A percentile compares a stretch with the other conserved stretches of the same genome.
phyloP scores from a whole-genome alignment of 2,888 invertebrate species.

The Conistra vaccinii region DNA sequence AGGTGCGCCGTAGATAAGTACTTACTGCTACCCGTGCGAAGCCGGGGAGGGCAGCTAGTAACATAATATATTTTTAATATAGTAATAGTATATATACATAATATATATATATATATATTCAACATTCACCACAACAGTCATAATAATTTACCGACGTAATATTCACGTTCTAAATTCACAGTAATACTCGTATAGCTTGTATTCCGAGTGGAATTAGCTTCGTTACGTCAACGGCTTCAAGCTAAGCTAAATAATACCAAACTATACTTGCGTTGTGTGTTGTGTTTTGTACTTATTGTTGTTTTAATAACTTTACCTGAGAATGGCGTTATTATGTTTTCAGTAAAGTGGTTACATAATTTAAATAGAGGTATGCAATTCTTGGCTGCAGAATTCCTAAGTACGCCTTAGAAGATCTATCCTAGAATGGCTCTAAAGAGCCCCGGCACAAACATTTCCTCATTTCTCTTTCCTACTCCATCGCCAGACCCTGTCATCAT shows the following conservation, averaged over 20 bases:
- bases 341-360: neutral
- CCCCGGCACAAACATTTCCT: too few relatives aligned
- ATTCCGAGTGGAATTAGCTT: conserved; percentile 15
- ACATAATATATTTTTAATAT: too few relatives aligned
- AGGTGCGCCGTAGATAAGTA: too few relatives aligned
- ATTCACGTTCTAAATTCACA: conserved; percentile 11
- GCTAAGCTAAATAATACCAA: conserved; percentile 11
- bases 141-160: neutral
- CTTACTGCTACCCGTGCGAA: too few relatives aligned
- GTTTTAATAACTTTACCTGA: conserved; percentile 4
- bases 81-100: too few relatives aligned
- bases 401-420: neutral
- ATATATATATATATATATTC: too few relatives aligned
- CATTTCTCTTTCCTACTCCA: too few relatives aligned
- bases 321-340: neutral
- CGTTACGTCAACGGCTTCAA: conserved; percentile 12
- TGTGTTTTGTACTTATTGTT: conserved; percentile 13
- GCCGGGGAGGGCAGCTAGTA: too few relatives aligned
- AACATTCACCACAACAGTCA: neutral
- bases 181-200: neutral
- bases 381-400: neutral
- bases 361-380: neutral
- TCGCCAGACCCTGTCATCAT: too few relatives aligned
- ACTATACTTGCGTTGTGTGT: neutral
- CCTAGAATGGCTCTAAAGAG: neutral